These are phyloP conservation scores for Sinopyrophorus schimmeli DNA, from an alignment of 2,888 invertebrate genomes.

Conservation along the genomic window DNA sequence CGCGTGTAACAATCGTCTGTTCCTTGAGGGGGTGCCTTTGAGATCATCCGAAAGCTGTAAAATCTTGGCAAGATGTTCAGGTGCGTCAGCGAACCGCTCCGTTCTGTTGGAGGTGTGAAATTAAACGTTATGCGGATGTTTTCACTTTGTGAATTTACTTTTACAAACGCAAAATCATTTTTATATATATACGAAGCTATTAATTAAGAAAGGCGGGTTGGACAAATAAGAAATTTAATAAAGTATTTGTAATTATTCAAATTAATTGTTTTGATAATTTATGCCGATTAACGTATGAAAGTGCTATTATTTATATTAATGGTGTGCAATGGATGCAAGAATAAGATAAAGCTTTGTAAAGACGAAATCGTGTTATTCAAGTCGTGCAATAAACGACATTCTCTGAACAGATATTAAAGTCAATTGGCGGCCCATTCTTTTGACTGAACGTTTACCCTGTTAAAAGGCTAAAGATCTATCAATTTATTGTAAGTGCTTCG, in stretches of 20 bases:
- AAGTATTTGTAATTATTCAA: too few species aligned
- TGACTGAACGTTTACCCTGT: conserved; percentile 38
- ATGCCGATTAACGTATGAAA: too few species aligned
- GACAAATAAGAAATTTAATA: too few species aligned
- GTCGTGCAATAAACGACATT: too few species aligned
- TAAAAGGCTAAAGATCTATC: conserved; percentile 38
- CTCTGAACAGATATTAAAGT: conserved; percentile 21
- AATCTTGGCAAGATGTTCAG: conserved; percentile 34
- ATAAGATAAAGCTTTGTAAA: too few species aligned
- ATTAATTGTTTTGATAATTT: too few species aligned
- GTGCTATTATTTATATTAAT: too few species aligned
- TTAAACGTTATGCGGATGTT: conserved; percentile 27
- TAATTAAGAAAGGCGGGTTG: too few species aligned
- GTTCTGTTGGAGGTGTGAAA: conserved; percentile 30
- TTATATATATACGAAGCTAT: background rate
- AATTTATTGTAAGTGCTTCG: conserved; percentile 39
- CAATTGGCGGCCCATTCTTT: conserved; percentile 33
- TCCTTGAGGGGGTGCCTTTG: conserved; percentile 30
- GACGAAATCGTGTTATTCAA: too few species aligned
- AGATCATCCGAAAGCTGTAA: conserved; percentile 31
- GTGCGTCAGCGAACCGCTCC: conserved; percentile 35
- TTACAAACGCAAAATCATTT: too few species aligned
- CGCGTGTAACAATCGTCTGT: conserved; percentile 35
- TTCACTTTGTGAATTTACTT: conserved; percentile 14
- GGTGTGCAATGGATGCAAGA: too few species aligned